These are phyloP conservation scores for Megalops cyprinoides DNA, from an alignment of 2,797 vertebrate species.

Conservation along the genomic window DNA sequence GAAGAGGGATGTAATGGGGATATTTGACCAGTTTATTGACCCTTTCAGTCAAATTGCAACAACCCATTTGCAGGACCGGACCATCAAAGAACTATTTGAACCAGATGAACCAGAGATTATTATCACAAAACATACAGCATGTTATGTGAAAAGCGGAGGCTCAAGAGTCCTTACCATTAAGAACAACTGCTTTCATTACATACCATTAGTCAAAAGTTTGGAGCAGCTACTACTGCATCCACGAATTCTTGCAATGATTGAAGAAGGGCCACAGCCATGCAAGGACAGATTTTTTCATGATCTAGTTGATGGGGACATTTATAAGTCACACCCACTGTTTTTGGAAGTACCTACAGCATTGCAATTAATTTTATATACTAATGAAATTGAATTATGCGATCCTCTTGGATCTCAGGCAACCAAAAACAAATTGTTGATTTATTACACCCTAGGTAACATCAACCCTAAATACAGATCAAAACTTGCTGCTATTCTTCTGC, in stretches of 20 bases:
- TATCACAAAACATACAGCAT: conserved; percentile 29
- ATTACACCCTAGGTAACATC: conserved; percentile 51
- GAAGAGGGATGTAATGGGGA: conserved; percentile 36
- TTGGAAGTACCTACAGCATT: no score
- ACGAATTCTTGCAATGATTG: conserved; percentile 35
- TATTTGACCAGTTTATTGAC: conserved; percentile 51
- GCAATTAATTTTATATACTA: conserved; percentile 39
- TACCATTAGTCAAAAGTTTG: conserved; percentile 42
- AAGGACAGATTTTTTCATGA: conserved; percentile 43
- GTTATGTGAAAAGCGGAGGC: conserved; percentile 43
- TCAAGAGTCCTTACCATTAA: conserved; percentile 40
- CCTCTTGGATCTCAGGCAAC: conserved; percentile 43
- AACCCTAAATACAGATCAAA: conserved; percentile 49
- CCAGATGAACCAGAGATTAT: no score
- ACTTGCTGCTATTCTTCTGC: conserved; percentile 47
- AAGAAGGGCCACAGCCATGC: conserved; percentile 34
- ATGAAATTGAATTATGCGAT: conserved; percentile 48
- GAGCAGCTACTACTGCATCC: conserved; percentile 37
- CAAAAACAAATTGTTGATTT: conserved; percentile 44
- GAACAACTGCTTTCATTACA: conserved; percentile 37
- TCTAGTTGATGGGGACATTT: conserved; percentile 42
- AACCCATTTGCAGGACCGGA: conserved; percentile 49
- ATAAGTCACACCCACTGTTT: conserved; percentile 47
- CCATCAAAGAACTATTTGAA: conserved; percentile 49
- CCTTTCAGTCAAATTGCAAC: conserved; percentile 45